Percentiles rank a stretch among this genome's conserved stretches.
Conservation (phyloP, 2,888 invertebrate genomes). For the Chloromyia formosa region DNA sequence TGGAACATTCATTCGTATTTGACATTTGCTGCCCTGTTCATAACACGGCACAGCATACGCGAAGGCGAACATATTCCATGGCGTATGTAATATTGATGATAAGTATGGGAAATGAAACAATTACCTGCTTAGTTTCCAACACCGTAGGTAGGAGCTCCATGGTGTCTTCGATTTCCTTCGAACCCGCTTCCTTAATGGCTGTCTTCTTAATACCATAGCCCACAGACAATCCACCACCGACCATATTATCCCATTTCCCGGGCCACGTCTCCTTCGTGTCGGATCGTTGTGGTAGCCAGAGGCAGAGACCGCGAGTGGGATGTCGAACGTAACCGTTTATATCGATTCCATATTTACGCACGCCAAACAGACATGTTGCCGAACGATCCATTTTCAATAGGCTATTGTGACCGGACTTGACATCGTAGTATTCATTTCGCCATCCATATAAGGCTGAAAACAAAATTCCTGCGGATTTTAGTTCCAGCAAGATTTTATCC, state of each 20-base stretch:
- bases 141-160: no score
- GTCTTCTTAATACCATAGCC: conserved; percentile 90
- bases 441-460: conserved; percentile 88
- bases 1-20: no score
- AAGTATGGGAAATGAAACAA: no score
- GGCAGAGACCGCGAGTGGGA: conserved; percentile 82
- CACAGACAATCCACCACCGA: conserved; percentile 90
- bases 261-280: conserved; percentile 95
- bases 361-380: conserved; percentile 92
- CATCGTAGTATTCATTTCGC: conserved; percentile 94
- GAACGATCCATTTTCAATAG: conserved; percentile 87
- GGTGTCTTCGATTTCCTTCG: no score
- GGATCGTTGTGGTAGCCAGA: conserved; percentile 91
- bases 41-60: no score
- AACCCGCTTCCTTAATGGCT: conserved; percentile 91
- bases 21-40: no score
- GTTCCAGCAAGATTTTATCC: conserved; percentile 79
- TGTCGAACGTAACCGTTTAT: conserved; percentile 92
- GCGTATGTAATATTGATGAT: no score
- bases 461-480: conserved; percentile 76
- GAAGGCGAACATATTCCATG: no score
- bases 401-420: conserved; percentile 73
- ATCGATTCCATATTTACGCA: conserved; percentile 92
- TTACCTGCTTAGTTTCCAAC: no score
- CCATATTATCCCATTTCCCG: conserved; percentile 95